Evolutionary conservation across 2,888 invertebrate genomes (phyloP).

Genomic region (Apamea anceps): DNA sequence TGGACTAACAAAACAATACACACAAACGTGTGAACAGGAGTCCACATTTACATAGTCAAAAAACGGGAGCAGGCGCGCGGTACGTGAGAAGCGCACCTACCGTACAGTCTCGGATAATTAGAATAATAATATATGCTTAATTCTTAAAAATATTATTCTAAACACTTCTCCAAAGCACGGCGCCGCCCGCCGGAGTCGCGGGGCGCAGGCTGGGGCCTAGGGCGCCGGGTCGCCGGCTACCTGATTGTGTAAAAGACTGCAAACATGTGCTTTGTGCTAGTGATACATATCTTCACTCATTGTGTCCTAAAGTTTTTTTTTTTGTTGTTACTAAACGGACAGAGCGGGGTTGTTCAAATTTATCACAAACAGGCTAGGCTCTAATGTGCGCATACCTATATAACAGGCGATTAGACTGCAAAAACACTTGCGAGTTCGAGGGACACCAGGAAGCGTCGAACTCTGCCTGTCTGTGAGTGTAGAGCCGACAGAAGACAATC

Average conservation of each 20-base stretch:
- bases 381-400: background rate
- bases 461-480: background rate
- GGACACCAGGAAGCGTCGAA: background rate
- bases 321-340: background rate
- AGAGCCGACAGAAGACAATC: background rate
- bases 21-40: background rate
- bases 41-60: background rate
- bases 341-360: background rate
- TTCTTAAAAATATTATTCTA: too few species aligned
- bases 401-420: background rate
- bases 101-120: background rate
- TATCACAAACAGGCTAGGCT: background rate
- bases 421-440: background rate
- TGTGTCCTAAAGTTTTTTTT: background rate
- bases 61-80: background rate
- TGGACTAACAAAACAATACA: background rate
- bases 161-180: too few species aligned
- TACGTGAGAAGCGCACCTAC: background rate
- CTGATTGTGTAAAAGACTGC: too few species aligned
- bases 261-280: too few species aligned
- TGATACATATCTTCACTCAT: too few species aligned
- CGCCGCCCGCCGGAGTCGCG: too few species aligned
- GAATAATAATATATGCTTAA: background rate
- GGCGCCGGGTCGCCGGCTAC: too few species aligned
- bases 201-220: too few species aligned